These are phyloP conservation scores for Caenorhabditis japonica DNA, from an alignment of 2,888 invertebrate species.

Conservation along the genomic window DNA sequence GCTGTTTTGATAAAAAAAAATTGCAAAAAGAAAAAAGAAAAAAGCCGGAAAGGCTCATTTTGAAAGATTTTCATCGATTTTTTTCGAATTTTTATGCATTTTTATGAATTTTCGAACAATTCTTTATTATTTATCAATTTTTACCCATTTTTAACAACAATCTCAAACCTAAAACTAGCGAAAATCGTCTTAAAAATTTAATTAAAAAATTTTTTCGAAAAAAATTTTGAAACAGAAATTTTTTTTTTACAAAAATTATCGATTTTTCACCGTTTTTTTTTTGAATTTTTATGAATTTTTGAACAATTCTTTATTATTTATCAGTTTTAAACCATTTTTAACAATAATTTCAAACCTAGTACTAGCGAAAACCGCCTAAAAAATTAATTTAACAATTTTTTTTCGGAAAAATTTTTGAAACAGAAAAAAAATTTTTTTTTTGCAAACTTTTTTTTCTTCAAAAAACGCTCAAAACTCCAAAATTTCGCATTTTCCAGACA, in stretches of 20 bases:
- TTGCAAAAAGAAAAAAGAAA: no score
- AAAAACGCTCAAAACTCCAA: background rate
- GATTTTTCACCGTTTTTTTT: no score
- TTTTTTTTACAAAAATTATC: no score
- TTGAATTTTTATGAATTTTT: no score
- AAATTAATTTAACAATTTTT: no score
- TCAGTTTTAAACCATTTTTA: conserved; percentile 4
- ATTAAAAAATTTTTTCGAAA: background rate
- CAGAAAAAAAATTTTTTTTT: background rate
- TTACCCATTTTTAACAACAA: conserved; percentile 2
- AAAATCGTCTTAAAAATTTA: conserved; percentile 3
- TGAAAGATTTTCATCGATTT: no score
- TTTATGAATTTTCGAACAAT: background rate
- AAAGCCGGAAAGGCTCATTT: no score
- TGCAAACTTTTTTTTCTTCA: background rate
- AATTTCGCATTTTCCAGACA: conserved; percentile 58
- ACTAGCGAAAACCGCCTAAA: background rate
- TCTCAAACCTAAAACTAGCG: background rate
- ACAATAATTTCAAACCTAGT: background rate
- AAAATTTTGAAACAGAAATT: no score
- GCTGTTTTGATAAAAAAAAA: background rate
- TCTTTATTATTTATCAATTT: background rate
- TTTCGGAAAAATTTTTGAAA: background rate
- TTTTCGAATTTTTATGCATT: no score
- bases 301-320: background rate